Conservation (phyloP, 2,797 vertebrate species). For the Halcyon badia region DNA sequence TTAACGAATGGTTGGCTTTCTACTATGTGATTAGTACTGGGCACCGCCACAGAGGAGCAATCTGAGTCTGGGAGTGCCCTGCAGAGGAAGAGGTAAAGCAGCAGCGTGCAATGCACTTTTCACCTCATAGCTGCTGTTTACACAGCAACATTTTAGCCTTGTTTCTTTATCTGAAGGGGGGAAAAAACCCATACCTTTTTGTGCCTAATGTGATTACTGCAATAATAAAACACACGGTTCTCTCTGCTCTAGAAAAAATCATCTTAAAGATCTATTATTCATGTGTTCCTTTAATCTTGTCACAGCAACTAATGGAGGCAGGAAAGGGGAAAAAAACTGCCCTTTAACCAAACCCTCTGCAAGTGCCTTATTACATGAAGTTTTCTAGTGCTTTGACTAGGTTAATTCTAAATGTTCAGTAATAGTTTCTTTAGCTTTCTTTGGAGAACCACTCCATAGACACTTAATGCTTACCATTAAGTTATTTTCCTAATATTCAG, state of each 20-base stretch:
- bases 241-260: neutral
- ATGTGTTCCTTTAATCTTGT: neutral
- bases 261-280: neutral
- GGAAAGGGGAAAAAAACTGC: neutral
- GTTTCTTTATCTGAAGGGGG: neutral
- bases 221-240: neutral
- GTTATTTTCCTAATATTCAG: neutral
- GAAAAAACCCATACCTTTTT: neutral
- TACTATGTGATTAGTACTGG: neutral
- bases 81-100: neutral
- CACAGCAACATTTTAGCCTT: neutral
- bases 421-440: neutral
- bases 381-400: neutral
- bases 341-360: neutral
- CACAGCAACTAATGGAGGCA: neutral
- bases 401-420: neutral
- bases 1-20: conserved; percentile 8
- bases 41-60: neutral
- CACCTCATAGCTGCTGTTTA: neutral
- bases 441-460: neutral
- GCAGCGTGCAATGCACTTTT: conserved; percentile 21
- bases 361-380: neutral
- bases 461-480: neutral
- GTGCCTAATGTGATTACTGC: neutral
- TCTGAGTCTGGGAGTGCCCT: neutral